Evolutionary conservation across 1,140 invertebrate species (phyloP), one percentile per base, ranked within the genome.

Genomic region (Drosophila grimshawi): DNA sequence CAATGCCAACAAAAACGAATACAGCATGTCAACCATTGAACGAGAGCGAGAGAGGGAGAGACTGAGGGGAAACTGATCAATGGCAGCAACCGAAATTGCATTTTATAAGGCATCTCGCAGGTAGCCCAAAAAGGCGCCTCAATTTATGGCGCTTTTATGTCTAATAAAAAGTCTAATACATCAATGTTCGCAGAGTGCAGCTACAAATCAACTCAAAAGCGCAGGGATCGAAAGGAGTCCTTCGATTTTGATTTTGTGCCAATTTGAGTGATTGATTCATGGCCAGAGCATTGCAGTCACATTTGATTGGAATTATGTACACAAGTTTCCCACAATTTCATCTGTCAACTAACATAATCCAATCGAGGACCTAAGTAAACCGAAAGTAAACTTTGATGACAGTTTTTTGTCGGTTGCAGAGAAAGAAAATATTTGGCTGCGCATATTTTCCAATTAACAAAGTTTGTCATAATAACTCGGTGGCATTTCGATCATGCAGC

Each of bases 381-480:
- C 19, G 19, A 19, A n/a, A 43, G 39, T n/a, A 56, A 39, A 66
- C 30, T 59, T 59, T 45, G 2, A 3, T 19, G 11, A 52, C 35
- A 41, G 27, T 30, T 8, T 46, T 46, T 4, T 1, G n/a, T 29
- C 10, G 53, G 61, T 29, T 55, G 10, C 39, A 45, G 39, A 59
- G 11, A 56, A 72, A 39, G 30, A 69, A 59, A 76, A 70, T 65
- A 80, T 76, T 80, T 65, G 76, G 63, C 53, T 55, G 51, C 37
- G 80, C 88, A 88, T 89, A 89, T 83, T 88, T 88, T 88, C 85
- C 83, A 88, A 88, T 88, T 88, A 88, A 88, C 80, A 88, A 88
- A 88, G 65, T 88, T 88, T 89, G 83, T 89, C 83, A 88, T 88
- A 88, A 88, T 88, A 88, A 89, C 80, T 89, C 73, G 68, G 77